Evolutionary conservation across 2,888 invertebrate species (phyloP).

Genomic region (Dysmachus trigonus): DNA sequence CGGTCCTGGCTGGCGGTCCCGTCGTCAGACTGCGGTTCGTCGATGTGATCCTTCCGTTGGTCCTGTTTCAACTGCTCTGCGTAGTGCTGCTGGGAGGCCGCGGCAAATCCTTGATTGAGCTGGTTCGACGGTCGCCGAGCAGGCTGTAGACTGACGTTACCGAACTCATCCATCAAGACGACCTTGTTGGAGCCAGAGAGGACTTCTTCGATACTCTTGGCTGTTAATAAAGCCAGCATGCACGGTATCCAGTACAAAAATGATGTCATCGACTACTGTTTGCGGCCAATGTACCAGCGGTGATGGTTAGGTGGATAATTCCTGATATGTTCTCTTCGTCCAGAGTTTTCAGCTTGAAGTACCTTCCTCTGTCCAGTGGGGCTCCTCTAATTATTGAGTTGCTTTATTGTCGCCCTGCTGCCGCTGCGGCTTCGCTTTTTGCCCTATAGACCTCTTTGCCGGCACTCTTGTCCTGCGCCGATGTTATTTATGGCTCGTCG

Average conservation of each 20-base stretch:
- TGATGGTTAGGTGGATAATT: conserved; percentile 29
- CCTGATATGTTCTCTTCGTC: conserved; percentile 6
- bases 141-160: conserved; percentile 6
- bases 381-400: conserved; percentile 6
- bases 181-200: conserved; percentile 40
- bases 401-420: background rate
- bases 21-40: conserved; percentile 2
- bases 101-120: conserved; percentile 30
- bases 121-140: conserved; percentile 12
- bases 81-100: conserved; percentile 39
- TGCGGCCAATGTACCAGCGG: conserved; percentile 37
- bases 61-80: conserved; percentile 1
- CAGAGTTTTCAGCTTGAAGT: background rate
- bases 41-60: background rate
- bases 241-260: conserved; percentile 51
- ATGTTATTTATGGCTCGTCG: conserved; percentile 39
- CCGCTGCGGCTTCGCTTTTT: background rate
- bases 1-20: conserved; percentile 51
- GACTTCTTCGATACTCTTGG: conserved; percentile 52
- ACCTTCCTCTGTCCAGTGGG: background rate
- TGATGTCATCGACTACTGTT: conserved; percentile 55
- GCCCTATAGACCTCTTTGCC: conserved; percentile 5
- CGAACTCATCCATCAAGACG: conserved; percentile 45
- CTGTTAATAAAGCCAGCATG: conserved; percentile 53
- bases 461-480: background rate